Conservation (phyloP, 2,888 invertebrate species). For the Oscheius sp. region DNA sequence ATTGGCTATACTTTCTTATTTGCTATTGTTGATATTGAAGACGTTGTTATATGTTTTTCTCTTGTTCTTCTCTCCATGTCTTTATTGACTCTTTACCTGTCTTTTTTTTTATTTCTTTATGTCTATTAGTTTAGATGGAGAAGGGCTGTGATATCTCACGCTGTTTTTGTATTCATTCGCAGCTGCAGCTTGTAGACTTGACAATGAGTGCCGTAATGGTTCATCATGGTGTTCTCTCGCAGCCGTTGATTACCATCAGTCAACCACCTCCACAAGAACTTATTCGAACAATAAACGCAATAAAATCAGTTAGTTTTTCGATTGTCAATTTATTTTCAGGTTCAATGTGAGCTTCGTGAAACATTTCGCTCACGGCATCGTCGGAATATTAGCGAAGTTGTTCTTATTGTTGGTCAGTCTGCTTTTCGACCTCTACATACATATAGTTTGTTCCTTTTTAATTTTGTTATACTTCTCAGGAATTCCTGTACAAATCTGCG, state of each 20-base stretch:
- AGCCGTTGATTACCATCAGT: conserved; percentile 5
- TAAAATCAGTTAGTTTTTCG: conserved; percentile 10
- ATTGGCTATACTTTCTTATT: neutral
- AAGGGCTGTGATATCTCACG: conserved; percentile 3
- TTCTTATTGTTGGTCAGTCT: conserved; percentile 16
- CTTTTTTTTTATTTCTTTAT: neutral
- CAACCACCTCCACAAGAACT: conserved; percentile 28
- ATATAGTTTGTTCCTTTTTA: conserved; percentile 8
- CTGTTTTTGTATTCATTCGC: conserved; percentile 27
- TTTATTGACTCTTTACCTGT: neutral
- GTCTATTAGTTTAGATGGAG: conserved; percentile 13
- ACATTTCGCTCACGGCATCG: conserved; percentile 26
- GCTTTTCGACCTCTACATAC: conserved; percentile 20
- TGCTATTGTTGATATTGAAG: neutral
- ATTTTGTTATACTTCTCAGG: conserved; percentile 4
- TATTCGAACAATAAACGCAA: neutral
- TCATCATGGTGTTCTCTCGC: conserved; percentile 25
- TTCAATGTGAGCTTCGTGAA: conserved; percentile 21
- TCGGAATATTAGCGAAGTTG: conserved; percentile 15
- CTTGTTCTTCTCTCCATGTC: neutral
- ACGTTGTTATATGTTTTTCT: neutral
- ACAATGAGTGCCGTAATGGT: conserved; percentile 21
- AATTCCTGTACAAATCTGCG: conserved; percentile 21
- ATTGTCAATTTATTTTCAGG: neutral
- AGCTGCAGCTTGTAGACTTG: conserved; percentile 27